These are phyloP conservation scores for Chromoteleia sp. DNA, from an alignment of 2,888 invertebrate species.

Conservation along the genomic window DNA sequence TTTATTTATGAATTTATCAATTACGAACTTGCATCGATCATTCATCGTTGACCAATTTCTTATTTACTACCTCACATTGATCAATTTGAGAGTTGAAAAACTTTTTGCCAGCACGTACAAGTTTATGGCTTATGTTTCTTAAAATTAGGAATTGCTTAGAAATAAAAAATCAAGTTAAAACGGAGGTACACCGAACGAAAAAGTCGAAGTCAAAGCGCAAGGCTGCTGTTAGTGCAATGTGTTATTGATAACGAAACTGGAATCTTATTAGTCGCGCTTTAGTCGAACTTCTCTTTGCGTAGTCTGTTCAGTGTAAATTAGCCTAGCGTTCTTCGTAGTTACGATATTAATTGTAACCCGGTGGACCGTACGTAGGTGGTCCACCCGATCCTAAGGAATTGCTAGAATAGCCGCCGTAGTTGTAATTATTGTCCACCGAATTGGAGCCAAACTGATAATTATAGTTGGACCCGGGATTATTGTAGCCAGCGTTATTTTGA, in stretches of 20 bases:
- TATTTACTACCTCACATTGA: too few relatives aligned
- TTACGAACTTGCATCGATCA: too few relatives aligned
- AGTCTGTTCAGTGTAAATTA: conserved; percentile 37
- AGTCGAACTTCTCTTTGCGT: conserved; percentile 44
- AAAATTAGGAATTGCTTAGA: conserved; percentile 27
- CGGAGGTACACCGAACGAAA: conserved; percentile 2
- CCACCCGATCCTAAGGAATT: conserved; percentile 76
- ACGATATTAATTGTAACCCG: conserved; percentile 71
- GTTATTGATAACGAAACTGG: conserved; percentile 24
- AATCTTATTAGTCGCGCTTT: conserved; percentile 49
- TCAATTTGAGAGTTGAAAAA: too few relatives aligned
- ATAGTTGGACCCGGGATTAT: conserved; percentile 72
- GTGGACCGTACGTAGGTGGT: conserved; percentile 80
- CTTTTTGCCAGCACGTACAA: conserved; percentile 10
- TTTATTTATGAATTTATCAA: too few relatives aligned
- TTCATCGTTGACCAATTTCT: too few relatives aligned
- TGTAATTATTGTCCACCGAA: conserved; percentile 76
- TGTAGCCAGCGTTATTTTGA: conserved; percentile 71
- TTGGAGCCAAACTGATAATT: conserved; percentile 79
- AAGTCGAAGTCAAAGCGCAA: background rate
- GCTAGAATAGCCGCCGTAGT: conserved; percentile 74
- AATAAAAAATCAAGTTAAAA: background rate
- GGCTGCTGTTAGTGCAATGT: background rate
- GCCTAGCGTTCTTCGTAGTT: conserved; percentile 46
- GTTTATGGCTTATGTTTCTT: conserved; percentile 46